Base-by-base conservation (phyloP, 2,797 vertebrate genomes). In the Micropoecilia bifurca region DNA sequence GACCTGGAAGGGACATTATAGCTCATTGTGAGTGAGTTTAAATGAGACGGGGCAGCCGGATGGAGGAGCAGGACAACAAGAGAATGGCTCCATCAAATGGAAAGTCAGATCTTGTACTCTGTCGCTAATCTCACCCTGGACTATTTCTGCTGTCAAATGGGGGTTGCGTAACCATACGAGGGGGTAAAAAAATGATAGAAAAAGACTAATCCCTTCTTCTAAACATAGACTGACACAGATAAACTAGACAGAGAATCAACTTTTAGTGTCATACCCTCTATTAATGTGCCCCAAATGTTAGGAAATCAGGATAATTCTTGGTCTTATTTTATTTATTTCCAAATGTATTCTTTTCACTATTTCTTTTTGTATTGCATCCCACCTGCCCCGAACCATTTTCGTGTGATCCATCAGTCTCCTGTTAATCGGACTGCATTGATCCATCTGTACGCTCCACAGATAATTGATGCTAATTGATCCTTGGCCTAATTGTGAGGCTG, bases 401-500 rank as follows among this genome's bases (percentile, higher is more conserved):
- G 16, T 36, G 77, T 86, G 86, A 87, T 90, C 87, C 77, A 86
- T 92, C 90, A 78, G 87, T 89, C 91, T 92, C 88, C 84, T 88
- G 86, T 63, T 87, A 22, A 2, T 73, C 43, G 86, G 86, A 78
- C 88, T 80, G 48, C 61, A 47, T 30, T 48, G 86, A 87, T 89
- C 72, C 66, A 78, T 92, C 91, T 75, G 71, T 22, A 5, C 75
- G 28, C 75, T 77, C 89, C 30, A 68, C 59, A 79, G 83, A 87
- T 90, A 93, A 93, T 91, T 88, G 89, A 93, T 92, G 88, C 80
- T 87, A 90, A 94, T 91, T 91, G 91, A 89, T 91, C 92, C 77
- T 69, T 46, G 47, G 82, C 87, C 74, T 88, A 82, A 87, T 90
- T 89, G 76, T 85, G 81, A 83, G 84, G 9, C 41, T 68, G 83